These are phyloP conservation scores for Urocitellus parryii DNA, from an alignment of 2,113 vertebrate species.

Conservation along the genomic window DNA sequence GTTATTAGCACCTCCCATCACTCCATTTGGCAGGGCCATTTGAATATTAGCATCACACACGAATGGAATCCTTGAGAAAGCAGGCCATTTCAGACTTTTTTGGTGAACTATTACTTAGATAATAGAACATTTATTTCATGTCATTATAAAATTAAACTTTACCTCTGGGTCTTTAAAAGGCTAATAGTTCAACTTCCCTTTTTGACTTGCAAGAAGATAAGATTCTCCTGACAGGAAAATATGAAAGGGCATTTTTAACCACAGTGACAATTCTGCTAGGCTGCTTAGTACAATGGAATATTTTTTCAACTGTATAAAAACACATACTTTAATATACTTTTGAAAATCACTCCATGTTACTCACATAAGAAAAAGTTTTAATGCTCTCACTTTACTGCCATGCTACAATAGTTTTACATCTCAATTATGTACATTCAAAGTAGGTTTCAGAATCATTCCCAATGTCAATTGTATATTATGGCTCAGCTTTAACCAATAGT, in stretches of 20 bases:
- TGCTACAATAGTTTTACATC: not conserved
- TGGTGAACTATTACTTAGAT: slow-evolving; percentile 67
- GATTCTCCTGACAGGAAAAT: slow-evolving; percentile 53
- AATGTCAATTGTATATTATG: not conserved
- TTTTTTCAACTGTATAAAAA: slow-evolving; percentile 49
- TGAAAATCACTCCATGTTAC: not conserved
- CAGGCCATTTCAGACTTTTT: slow-evolving; percentile 54
- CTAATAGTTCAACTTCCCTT: slow-evolving; percentile 59
- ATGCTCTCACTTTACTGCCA: not conserved
- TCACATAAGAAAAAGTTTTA: not conserved
- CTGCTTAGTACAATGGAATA: not conserved
- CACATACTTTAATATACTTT: not conserved
- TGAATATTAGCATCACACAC: slow-evolving; percentile 70
- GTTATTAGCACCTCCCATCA: slow-evolving; percentile 76
- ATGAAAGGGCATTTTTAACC: slow-evolving; percentile 35
- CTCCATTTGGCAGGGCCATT: slow-evolving; percentile 76
- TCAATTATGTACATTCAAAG: not conserved
- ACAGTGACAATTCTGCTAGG: not conserved
- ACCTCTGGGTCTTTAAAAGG: slow-evolving; percentile 68
- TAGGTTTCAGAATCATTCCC: not conserved
- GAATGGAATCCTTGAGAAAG: slow-evolving; percentile 52
- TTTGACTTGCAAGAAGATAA: slow-evolving; percentile 42
- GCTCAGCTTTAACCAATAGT: not conserved
- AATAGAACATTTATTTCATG: slow-evolving; percentile 70
- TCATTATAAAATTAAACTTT: slow-evolving; percentile 78